A percentile compares a stretch with the other conserved stretches of the same genome.
phyloP scores from a whole-genome alignment of 2,797 vertebrate genomes.

The Enoplosus armatus region DNA sequence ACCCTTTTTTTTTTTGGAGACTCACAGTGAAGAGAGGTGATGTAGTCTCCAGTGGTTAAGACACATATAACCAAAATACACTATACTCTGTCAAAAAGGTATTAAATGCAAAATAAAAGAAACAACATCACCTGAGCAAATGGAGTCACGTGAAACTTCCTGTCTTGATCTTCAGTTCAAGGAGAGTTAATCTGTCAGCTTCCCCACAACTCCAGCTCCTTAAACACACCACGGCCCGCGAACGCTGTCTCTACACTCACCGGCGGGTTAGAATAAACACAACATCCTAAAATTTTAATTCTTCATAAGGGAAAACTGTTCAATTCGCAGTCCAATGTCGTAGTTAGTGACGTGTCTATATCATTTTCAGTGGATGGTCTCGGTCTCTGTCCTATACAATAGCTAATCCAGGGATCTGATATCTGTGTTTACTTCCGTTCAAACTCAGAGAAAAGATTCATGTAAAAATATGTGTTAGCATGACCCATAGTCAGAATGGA shows the following conservation, averaged over 20 bases:
- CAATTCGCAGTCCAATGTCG: no score
- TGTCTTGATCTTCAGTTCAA: neutral
- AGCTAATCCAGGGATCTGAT: no score
- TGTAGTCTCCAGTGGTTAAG: no score
- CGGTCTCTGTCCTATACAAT: no score
- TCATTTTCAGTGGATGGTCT: no score
- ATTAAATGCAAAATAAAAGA: neutral
- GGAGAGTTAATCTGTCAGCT: slow-evolving; percentile 1
- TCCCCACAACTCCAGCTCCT: neutral
- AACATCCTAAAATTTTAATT: no score
- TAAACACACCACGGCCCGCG: neutral
- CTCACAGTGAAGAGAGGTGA: neutral
- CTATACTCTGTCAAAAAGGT: neutral
- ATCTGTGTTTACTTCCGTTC: no score
- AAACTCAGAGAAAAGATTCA: no score
- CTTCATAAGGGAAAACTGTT: no score
- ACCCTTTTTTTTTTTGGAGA: neutral
- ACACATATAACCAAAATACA: neutral
- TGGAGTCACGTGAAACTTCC: neutral
- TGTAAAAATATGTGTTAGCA: no score
- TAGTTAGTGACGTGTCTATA: no score
- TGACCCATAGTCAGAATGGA: neutral
- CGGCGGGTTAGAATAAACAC: neutral
- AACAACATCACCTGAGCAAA: neutral
- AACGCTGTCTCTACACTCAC: neutral